Evolutionary conservation across 2,113 vertebrate genomes (phyloP), one percentile per base, ranked within the genome.

Genomic region (Microtus richardsoni): DNA sequence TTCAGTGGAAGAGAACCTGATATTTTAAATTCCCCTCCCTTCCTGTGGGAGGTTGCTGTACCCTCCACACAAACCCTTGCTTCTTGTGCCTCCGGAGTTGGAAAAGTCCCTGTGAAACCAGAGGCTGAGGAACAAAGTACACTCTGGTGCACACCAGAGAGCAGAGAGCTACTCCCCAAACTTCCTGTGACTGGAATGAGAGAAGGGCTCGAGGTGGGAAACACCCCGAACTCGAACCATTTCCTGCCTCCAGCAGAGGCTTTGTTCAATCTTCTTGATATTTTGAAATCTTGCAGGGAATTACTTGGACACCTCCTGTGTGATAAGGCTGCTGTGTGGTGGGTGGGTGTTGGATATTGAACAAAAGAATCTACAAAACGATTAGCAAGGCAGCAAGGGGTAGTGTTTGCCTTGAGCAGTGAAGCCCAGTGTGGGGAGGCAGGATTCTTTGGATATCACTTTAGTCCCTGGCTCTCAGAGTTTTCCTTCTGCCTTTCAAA

Each of bases 11-110:
- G 94, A 97, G 96, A 97, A 97, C 93, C 62, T 97, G 95, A 95
- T 97, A 94, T 97, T 98, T 97, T 97, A 97, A 97, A 95, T 95
- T 95, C 96, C 97, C 97, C 96, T 96, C 96, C 95, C 94, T 97
- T 97, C 96, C 94, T 97, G 91, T 94, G 86, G 87, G 93, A 97
- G 89, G 44, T 71, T 83, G 88, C 88, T 91, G 52, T 89, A 47
- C 77, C 88, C 52, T 89, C 89, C 83, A 66, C 49, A 95, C 84
- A 97, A 91, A 77, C 77, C 66, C 83, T 96, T 88, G 64, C 91
- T 97, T 97, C 95, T 96, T 97, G n/a, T 87, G 82, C 83, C 89
- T 96, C 64, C 3, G 86, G 87, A 52, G 11, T 74, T 97, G 94
- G 83, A 95, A 96, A 93, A 79, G 41, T 80, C 88, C 39, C 78